A percentile compares a stretch with the other conserved stretches of the same genome.
These are phyloP conservation scores for Rhinella marina DNA, from an alignment of 2,797 vertebrate species.

Conservation along the genomic window DNA sequence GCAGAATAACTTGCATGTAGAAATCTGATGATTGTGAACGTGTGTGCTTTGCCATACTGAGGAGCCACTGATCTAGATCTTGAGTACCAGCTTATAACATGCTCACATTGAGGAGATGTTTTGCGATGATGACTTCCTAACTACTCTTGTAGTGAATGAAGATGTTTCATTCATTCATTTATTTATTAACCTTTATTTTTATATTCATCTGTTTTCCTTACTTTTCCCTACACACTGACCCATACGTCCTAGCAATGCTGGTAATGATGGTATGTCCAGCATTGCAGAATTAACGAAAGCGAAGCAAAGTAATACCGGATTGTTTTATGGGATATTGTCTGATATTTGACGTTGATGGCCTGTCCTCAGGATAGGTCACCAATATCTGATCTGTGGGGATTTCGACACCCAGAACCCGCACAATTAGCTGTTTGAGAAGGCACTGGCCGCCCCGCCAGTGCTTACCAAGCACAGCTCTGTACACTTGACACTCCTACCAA, in stretches of 20 bases:
- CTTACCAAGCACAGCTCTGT: no score
- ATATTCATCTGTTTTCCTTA: conserved; percentile 9
- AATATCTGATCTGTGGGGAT: no score
- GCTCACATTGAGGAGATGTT: not conserved
- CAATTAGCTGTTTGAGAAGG: no score
- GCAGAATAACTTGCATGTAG: not conserved
- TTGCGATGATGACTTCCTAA: not conserved
- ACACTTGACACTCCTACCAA: no score
- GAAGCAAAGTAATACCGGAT: not conserved
- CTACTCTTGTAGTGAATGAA: conserved; percentile 37
- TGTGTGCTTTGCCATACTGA: not conserved
- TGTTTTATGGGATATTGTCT: not conserved
- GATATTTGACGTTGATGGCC: no score
- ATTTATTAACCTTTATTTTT: conserved; percentile 10
- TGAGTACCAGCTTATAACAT: not conserved
- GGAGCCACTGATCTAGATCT: not conserved
- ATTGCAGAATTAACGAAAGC: not conserved
- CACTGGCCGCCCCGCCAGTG: no score
- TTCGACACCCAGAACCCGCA: no score
- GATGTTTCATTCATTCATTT: not conserved
- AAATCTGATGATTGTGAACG: not conserved
- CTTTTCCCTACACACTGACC: not conserved
- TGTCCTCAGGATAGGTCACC: no score
- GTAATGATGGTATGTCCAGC: not conserved
- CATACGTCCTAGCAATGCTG: not conserved